These are phyloP conservation scores for Myotis daubentonii DNA, from an alignment of 2,797 vertebrate genomes.

Conservation along the genomic window DNA sequence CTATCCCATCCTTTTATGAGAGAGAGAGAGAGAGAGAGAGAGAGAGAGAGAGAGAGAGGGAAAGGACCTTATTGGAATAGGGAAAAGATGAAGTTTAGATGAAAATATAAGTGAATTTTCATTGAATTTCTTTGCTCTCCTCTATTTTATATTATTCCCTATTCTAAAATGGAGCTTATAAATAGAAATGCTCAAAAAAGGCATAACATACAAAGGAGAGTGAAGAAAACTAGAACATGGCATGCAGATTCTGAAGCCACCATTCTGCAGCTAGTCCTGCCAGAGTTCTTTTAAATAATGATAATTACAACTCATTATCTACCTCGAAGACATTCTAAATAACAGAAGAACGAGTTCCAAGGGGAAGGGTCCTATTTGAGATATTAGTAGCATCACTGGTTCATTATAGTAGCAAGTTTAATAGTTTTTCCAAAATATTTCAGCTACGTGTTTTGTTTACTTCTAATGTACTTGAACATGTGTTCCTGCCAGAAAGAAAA, in stretches of 20 bases:
- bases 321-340: constrained; percentile 61
- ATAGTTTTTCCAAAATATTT: constrained; percentile 77
- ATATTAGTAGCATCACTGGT: constrained; percentile 69
- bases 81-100: constrained; percentile 15
- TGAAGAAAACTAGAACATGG: not conserved
- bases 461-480: constrained; percentile 69
- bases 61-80: constrained; percentile 13
- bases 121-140: constrained; percentile 47
- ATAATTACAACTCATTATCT: constrained; percentile 61
- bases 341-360: constrained; percentile 55
- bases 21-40: not conserved
- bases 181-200: constrained; percentile 30
- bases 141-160: constrained; percentile 14
- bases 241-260: not conserved
- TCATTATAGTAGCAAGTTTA: constrained; percentile 76
- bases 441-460: constrained; percentile 81
- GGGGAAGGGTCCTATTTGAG: constrained; percentile 62
- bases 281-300: not conserved
- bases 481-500: constrained; percentile 75
- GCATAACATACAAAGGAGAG: not conserved
- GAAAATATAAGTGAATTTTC: constrained; percentile 49
- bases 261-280: not conserved
- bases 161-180: constrained; percentile 53
- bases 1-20: constrained; percentile 64
- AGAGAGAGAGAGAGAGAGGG: not conserved